phyloP scores from a whole-genome alignment of 2,888 invertebrate genomes.

The Drosophila pseudotakahashii region DNA sequence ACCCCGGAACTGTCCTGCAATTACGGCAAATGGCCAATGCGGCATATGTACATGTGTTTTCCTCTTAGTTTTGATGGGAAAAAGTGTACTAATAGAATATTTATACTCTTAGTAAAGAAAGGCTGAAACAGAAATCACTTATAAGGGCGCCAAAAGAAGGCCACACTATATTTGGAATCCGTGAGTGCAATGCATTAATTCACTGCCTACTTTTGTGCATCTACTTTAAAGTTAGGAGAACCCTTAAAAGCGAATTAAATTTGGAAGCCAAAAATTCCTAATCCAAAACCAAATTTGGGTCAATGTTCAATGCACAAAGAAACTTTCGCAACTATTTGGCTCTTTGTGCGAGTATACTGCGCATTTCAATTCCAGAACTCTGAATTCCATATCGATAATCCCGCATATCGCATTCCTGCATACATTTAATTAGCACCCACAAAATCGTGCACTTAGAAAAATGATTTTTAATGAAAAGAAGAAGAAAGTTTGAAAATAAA shows the following conservation, averaged over 20 bases:
- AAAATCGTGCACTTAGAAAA: neutral
- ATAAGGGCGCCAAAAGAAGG: too few relatives aligned
- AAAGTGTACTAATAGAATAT: too few relatives aligned
- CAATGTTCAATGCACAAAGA: neutral
- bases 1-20: neutral
- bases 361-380: neutral
- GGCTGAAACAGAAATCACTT: too few relatives aligned
- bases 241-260: too few relatives aligned
- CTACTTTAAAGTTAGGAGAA: too few relatives aligned
- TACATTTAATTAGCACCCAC: constrained; percentile 10
- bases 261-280: neutral
- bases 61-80: neutral
- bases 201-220: too few relatives aligned
- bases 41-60: neutral
- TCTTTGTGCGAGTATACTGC: too few relatives aligned
- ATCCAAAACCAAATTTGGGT: neutral
- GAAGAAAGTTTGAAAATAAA: too few relatives aligned
- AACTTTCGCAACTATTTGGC: neutral
- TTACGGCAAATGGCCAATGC: neutral
- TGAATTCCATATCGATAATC: constrained; percentile 2
- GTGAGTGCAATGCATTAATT: too few relatives aligned
- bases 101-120: neutral
- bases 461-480: too few relatives aligned
- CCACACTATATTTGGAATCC: too few relatives aligned
- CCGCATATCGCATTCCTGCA: constrained; percentile 15